Evolutionary conservation across 2,888 invertebrate genomes (phyloP).

Genomic region (Patella ulyssiponensis): DNA sequence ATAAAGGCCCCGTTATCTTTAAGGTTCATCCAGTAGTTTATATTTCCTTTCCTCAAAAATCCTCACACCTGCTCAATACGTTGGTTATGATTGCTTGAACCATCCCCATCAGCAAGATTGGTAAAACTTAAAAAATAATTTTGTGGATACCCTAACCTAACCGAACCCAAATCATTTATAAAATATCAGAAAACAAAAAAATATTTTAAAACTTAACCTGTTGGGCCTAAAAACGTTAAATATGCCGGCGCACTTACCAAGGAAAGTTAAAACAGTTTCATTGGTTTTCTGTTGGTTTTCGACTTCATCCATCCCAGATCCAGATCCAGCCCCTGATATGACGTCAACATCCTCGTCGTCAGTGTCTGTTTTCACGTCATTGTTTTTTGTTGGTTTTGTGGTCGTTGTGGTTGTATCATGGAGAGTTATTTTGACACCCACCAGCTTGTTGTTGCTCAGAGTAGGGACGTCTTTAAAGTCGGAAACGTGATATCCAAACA

Average conservation of each 20-base stretch:
- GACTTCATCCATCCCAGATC: background rate
- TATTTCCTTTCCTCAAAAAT: too few species aligned
- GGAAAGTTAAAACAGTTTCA: background rate
- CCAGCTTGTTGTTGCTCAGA: background rate
- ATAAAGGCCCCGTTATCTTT: too few species aligned
- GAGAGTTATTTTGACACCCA: background rate
- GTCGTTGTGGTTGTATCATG: background rate
- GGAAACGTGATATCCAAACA: background rate
- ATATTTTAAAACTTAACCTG: too few species aligned
- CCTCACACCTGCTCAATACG: too few species aligned
- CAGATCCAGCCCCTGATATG: constrained; percentile 8
- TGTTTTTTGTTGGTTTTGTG: background rate
- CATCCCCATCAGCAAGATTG: too few species aligned
- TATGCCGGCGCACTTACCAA: background rate
- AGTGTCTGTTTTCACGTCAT: constrained; percentile 4
- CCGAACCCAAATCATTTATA: too few species aligned
- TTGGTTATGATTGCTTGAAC: too few species aligned
- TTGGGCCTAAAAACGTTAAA: background rate
- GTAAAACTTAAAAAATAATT: too few species aligned
- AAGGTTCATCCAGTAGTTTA: too few species aligned
- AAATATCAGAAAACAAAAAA: too few species aligned
- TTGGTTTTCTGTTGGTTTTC: constrained; percentile 1
- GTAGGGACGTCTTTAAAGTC: background rate
- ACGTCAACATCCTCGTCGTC: background rate
- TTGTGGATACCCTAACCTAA: too few species aligned